Percentiles rank a stretch among this genome's conserved stretches.
These are phyloP conservation scores for Drosophila siamana DNA, from an alignment of 2,888 invertebrate genomes.

Conservation along the genomic window DNA sequence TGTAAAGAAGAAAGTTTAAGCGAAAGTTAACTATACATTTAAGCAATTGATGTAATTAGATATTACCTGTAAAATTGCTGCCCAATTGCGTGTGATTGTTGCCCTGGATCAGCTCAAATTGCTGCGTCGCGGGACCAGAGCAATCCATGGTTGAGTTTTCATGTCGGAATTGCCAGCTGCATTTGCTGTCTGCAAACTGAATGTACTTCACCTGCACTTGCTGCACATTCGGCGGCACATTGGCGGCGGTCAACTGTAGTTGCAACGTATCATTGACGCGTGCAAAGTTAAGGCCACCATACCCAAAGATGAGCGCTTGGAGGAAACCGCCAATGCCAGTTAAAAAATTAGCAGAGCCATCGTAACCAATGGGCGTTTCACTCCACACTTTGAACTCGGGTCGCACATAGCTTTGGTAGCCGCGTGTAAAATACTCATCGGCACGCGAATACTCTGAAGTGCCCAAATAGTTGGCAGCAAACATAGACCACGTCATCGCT, in stretches of 20 bases:
- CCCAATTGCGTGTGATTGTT: conserved; percentile 24
- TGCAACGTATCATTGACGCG: conserved; percentile 58
- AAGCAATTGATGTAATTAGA: background rate
- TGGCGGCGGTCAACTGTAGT: conserved; percentile 20
- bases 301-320: conserved; percentile 87
- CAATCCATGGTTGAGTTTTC: conserved; percentile 36
- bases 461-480: conserved; percentile 87
- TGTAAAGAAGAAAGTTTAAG: conserved; percentile 10
- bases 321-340: conserved; percentile 88
- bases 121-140: background rate
- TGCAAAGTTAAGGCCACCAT: conserved; percentile 87
- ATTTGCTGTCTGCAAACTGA: conserved; percentile 42
- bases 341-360: conserved; percentile 87
- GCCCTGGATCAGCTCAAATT: conserved; percentile 45
- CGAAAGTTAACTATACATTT: background rate
- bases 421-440: conserved; percentile 86
- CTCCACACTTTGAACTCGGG: conserved; percentile 88
- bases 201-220: conserved; percentile 48
- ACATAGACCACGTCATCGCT: conserved; percentile 89
- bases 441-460: conserved; percentile 85
- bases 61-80: conserved; percentile 48
- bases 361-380: conserved; percentile 86
- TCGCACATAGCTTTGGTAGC: conserved; percentile 86
- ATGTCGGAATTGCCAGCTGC: conserved; percentile 37
- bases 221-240: conserved; percentile 51